Evolutionary conservation across 1,140 invertebrate species (phyloP).

Genomic region (Ganaspis sp.): DNA sequence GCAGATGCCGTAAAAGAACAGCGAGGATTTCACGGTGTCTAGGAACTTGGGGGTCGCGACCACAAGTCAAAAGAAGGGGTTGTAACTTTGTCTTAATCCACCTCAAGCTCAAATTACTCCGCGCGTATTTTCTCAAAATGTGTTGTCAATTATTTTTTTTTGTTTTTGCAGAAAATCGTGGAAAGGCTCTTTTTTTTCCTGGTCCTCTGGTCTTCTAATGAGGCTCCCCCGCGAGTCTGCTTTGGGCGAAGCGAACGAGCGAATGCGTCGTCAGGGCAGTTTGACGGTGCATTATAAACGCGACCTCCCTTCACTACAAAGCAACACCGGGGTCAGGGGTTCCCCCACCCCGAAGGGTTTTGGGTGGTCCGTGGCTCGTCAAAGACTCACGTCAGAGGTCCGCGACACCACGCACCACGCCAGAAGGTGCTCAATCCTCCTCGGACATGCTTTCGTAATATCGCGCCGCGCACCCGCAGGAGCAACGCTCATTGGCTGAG

Average conservation of each 20-base stretch:
- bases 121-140: too few relatives aligned
- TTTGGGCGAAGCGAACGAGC: slow-evolving; percentile 75
- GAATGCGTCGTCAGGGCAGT: slow-evolving; percentile 75
- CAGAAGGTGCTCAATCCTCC: not conserved
- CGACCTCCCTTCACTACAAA: slow-evolving; percentile 75
- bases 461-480: not conserved
- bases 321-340: slow-evolving; percentile 72
- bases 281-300: slow-evolving; percentile 75
- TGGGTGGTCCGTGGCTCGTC: slow-evolving; percentile 63
- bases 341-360: slow-evolving; percentile 68
- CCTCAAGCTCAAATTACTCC: slow-evolving; percentile 19
- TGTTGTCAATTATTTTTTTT: not conserved
- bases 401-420: slow-evolving; percentile 23
- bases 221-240: slow-evolving; percentile 63
- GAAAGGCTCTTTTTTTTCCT: not conserved
- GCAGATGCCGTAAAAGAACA: not conserved
- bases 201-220: slow-evolving; percentile 50
- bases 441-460: slow-evolving; percentile 22
- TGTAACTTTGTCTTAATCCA: not conserved
- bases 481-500: not conserved
- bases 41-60: slow-evolving; percentile 39
- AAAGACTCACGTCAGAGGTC: slow-evolving; percentile 38
- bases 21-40: slow-evolving; percentile 13
- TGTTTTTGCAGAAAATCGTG: not conserved
- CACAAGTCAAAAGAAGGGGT: slow-evolving; percentile 38